Evolutionary conservation across 2,113 vertebrate genomes (phyloP).

Genomic region (Bubo bubo): DNA sequence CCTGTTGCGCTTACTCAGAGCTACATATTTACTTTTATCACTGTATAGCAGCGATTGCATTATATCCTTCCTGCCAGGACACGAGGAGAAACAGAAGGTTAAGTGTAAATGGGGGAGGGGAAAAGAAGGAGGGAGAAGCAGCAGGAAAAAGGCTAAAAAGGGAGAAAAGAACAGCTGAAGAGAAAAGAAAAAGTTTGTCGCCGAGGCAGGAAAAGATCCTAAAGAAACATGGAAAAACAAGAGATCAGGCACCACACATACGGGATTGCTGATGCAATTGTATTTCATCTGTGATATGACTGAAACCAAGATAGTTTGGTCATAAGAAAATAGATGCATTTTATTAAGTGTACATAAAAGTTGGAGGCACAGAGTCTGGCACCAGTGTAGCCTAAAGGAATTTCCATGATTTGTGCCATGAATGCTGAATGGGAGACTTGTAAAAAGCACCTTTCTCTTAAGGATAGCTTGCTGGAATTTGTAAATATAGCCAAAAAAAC

Average conservation of each 20-base stretch:
- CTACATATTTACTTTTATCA: constrained; percentile 64
- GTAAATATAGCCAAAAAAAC: constrained; percentile 5
- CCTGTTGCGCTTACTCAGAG: constrained; percentile 29
- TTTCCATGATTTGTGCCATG: constrained; percentile 67
- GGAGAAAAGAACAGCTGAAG: constrained; percentile 15
- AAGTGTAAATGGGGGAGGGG: constrained; percentile 30
- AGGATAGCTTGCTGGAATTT: constrained; percentile 28
- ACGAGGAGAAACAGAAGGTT: constrained; percentile 54
- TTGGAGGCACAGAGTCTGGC: constrained; percentile 59
- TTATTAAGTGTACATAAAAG: constrained; percentile 27
- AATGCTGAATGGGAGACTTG: constrained; percentile 62
- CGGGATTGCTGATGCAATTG: not conserved
- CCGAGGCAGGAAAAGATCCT: not conserved
- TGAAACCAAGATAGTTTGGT: not conserved
- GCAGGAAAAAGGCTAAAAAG: constrained; percentile 27
- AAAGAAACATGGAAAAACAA: not conserved
- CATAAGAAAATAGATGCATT: constrained; percentile 37
- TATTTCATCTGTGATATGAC: not conserved
- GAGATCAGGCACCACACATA: not conserved
- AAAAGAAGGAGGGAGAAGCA: not conserved
- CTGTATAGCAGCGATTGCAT: constrained; percentile 44
- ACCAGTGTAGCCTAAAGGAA: constrained; percentile 56
- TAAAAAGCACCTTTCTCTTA: constrained; percentile 63
- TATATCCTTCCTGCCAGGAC: constrained; percentile 61
- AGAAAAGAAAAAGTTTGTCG: constrained; percentile 21